Conservation (phyloP, 2,888 invertebrate species). For the Phorcus lineatus region DNA sequence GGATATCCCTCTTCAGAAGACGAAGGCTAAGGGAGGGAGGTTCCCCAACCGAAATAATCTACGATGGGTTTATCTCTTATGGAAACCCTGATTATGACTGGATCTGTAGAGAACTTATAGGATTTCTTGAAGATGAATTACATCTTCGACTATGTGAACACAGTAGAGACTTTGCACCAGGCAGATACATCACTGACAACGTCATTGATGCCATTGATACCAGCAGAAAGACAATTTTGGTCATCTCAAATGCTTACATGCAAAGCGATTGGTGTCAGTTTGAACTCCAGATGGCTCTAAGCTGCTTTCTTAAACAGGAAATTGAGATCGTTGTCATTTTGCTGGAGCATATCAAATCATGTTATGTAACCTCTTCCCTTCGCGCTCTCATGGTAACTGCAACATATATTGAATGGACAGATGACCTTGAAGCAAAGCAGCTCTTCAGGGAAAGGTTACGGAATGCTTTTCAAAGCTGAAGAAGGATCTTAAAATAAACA, state of each 20-base stretch:
- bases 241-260: not conserved
- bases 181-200: conserved; percentile 8
- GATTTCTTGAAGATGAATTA: not conserved
- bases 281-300: conserved; percentile 7
- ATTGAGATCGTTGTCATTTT: conserved; percentile 9
- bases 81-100: conserved; percentile 1
- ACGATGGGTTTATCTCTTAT: conserved; percentile 21
- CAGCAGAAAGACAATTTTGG: not conserved
- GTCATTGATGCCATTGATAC: conserved; percentile 7
- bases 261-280: conserved; percentile 14
- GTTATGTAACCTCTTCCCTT: not conserved
- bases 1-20: not conserved
- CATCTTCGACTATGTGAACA: not conserved
- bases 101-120: not conserved
- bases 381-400: not conserved
- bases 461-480: not conserved
- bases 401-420: conserved; percentile 18
- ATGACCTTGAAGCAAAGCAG: not conserved
- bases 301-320: not conserved
- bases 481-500: no score
- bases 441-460: not conserved
- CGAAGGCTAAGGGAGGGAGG: not conserved
- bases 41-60: not conserved
- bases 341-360: not conserved
- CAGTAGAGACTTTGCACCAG: not conserved